Conservation (phyloP, 2,113 vertebrate species). For the Phaethornis superciliosus region DNA sequence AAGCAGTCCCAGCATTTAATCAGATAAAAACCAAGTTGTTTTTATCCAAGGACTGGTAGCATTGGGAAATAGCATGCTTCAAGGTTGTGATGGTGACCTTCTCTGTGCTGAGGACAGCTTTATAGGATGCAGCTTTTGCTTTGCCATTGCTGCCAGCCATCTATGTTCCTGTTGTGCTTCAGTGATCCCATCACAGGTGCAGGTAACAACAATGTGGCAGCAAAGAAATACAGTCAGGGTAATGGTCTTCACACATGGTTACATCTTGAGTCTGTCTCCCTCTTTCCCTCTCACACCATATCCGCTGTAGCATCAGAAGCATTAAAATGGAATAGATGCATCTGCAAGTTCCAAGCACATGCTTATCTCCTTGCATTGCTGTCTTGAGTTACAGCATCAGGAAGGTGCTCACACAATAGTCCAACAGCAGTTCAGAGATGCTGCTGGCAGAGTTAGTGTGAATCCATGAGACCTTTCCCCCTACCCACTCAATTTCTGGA, state of each 20-base stretch:
- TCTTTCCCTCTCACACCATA: background rate
- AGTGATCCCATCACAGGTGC: background rate
- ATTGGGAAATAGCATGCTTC: background rate
- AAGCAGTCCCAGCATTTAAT: background rate
- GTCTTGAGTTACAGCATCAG: background rate
- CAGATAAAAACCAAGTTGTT: background rate
- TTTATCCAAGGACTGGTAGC: background rate
- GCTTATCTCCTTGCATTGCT: background rate
- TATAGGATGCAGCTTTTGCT: background rate
- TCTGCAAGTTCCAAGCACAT: background rate
- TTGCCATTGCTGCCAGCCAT: background rate
- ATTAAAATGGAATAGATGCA: background rate
- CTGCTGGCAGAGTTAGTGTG: background rate
- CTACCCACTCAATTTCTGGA: background rate
- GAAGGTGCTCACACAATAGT: background rate
- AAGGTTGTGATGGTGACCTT: background rate
- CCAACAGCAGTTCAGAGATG: background rate
- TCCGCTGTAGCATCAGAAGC: background rate
- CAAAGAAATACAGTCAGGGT: background rate
- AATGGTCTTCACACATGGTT: accelerated
- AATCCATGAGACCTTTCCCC: background rate
- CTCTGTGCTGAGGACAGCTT: background rate
- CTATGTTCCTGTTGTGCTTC: background rate
- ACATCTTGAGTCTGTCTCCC: background rate
- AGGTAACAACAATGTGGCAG: background rate